Evolutionary conservation across 2,888 invertebrate genomes (phyloP).

Genomic region (Caradrina clavipalpis): DNA sequence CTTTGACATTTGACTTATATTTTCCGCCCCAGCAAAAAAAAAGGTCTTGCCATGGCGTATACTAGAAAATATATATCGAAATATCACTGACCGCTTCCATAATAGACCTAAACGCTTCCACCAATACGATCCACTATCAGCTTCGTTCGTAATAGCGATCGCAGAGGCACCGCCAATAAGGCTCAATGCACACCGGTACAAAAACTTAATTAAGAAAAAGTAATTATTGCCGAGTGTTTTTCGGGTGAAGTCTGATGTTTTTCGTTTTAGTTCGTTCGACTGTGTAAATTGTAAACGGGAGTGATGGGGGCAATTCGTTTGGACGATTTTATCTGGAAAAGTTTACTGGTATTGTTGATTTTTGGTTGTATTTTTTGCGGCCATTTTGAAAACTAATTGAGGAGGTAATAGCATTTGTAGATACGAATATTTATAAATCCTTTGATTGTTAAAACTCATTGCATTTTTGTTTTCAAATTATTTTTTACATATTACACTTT

Average conservation of each 20-base stretch:
- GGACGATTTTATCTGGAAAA: constrained; percentile 24
- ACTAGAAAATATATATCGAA: too few species aligned
- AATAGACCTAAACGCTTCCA: constrained; percentile 36
- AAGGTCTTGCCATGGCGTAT: too few species aligned
- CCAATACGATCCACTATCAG: constrained; percentile 39
- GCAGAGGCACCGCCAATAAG: constrained; percentile 38
- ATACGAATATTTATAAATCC: background rate
- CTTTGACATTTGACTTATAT: too few species aligned
- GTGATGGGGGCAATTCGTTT: constrained; percentile 38
- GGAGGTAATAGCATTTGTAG: background rate
- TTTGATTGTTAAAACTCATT: too few species aligned
- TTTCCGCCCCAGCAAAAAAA: too few species aligned
- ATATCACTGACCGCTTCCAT: constrained; percentile 8
- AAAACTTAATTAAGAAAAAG: constrained; percentile 48
- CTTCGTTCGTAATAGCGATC: constrained; percentile 30
- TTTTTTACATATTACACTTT: too few species aligned
- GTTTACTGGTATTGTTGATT: constrained; percentile 3
- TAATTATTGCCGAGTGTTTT: constrained; percentile 43
- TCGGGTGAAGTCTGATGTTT: constrained; percentile 24
- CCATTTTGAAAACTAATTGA: background rate
- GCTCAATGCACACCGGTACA: constrained; percentile 27
- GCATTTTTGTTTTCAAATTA: too few species aligned
- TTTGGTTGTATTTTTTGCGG: background rate
- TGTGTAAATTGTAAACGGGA: constrained; percentile 34
- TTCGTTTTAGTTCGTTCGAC: constrained; percentile 30